Percentiles rank a stretch among this genome's conserved stretches.
Evolutionary conservation across 2,797 vertebrate genomes (phyloP).

Genomic region (Momotus momota): DNA sequence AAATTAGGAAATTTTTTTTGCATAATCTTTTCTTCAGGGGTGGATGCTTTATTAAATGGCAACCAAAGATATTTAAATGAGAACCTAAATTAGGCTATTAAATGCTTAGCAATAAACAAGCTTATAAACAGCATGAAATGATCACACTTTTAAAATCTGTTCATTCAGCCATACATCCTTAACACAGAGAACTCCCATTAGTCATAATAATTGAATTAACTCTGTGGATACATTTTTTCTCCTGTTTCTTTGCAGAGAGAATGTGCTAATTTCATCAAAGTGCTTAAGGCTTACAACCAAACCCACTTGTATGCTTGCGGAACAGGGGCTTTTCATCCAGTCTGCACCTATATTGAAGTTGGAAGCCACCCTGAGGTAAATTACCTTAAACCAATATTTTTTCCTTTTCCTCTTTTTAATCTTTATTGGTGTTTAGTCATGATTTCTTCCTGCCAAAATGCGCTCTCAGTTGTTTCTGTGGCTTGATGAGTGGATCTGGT

Average conservation of each 20-base stretch:
- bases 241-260: conserved; percentile 87
- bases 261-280: conserved; percentile 96
- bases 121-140: not conserved
- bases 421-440: not conserved
- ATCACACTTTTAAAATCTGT: conserved; percentile 24
- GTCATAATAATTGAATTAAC: conserved; percentile 46
- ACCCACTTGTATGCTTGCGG: conserved; percentile 95
- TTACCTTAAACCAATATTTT: not conserved
- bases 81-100: conserved; percentile 29
- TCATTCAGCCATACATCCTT: not conserved
- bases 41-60: conserved; percentile 24
- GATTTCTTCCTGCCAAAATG: not conserved
- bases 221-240: not conserved
- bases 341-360: conserved; percentile 94
- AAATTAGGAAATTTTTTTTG: not conserved
- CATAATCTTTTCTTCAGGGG: not conserved
- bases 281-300: conserved; percentile 93
- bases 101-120: conserved; percentile 26
- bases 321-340: conserved; percentile 96
- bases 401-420: not conserved
- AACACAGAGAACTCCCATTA: not conserved
- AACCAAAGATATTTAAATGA: conserved; percentile 38
- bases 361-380: conserved; percentile 95
- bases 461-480: not conserved
- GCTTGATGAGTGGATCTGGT: not conserved